Evolutionary conservation across 1,140 invertebrate species (phyloP).

Genomic region (Hydropsyche tenuis): DNA sequence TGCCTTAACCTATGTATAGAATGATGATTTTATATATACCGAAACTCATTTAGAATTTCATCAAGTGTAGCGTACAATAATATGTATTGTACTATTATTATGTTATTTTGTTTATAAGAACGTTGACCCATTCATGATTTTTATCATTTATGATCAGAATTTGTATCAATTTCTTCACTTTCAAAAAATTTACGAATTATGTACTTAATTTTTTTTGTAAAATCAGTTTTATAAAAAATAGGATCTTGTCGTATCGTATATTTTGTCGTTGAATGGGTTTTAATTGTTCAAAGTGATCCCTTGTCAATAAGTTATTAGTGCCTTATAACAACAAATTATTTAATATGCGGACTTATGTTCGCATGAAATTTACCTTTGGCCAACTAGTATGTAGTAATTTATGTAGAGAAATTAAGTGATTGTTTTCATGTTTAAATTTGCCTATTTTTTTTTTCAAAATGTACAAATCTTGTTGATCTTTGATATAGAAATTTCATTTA

Average conservation of each 20-base stretch:
- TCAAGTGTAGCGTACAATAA: no score
- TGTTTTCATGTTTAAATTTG: not conserved
- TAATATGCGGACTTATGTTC: not conserved
- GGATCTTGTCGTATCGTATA: not conserved
- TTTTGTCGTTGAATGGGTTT: not conserved
- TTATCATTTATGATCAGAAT: no score
- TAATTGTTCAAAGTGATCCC: not conserved
- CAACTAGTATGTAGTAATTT: not conserved
- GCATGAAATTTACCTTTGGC: not conserved
- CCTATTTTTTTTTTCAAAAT: conserved; percentile 7
- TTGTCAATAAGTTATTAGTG: conserved; percentile 9
- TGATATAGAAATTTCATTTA: no score
- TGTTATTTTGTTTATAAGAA: no score
- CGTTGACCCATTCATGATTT: no score
- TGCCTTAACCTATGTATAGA: not conserved
- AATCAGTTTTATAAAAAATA: no score
- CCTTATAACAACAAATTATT: not conserved
- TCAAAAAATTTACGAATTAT: no score
- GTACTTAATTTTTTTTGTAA: no score
- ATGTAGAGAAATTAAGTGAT: not conserved
- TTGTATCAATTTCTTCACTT: no score
- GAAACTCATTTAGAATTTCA: no score
- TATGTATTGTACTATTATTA: no score
- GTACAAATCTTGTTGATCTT: not conserved
- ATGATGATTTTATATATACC: not conserved